Evolutionary conservation across 2,113 vertebrate genomes (phyloP), one percentile per base, ranked within the genome.

Genomic region (Chaenogobius annularis): DNA sequence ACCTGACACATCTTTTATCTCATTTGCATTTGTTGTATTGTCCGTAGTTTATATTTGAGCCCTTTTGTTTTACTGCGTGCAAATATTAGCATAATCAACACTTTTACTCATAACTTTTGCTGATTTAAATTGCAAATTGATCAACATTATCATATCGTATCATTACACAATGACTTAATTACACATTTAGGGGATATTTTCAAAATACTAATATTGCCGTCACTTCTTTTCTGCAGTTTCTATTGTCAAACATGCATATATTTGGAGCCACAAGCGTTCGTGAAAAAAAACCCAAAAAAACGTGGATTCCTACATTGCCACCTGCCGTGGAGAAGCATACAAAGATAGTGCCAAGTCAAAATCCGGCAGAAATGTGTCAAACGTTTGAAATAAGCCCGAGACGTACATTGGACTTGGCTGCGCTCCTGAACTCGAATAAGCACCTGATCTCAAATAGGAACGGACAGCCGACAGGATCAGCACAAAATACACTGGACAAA

Each of bases 281-380:
- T n/a, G 23, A 67, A 64, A 56, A 71, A 31, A 2, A 31, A 31
- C 26, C 44, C 19, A 26, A 26, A 64, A 64, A 56, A 71, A 52
- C 19, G 22, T 17, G 13, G 48, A 77, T 35, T 67, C 64, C 63
- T 72, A 66, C 62, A 52, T 35, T 59, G 65, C 65, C 37, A 50
- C 59, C 68, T 74, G 56, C 65, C 68, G 66, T 50, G 58, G 59
- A 63, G 48, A 11, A 70, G 58, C 35, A 67, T 59, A 46, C 65
- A 23, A 37, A 66, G 74, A 43, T 71, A 72, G 74, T 48, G 63
- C 72, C 72, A 64, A 69, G 69, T 63, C 23, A 66, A 66, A 56
- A 58, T 79, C 70, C 65, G 44, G 44, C 76, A 70, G 69, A 35
- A 47, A 76, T 26, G 58, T 76, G 76, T 85, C 70, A 64, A 26